Percentiles rank a stretch among this genome's conserved stretches.
Conservation (phyloP, 2,113 vertebrate genomes). For the Salminus brasiliensis region DNA sequence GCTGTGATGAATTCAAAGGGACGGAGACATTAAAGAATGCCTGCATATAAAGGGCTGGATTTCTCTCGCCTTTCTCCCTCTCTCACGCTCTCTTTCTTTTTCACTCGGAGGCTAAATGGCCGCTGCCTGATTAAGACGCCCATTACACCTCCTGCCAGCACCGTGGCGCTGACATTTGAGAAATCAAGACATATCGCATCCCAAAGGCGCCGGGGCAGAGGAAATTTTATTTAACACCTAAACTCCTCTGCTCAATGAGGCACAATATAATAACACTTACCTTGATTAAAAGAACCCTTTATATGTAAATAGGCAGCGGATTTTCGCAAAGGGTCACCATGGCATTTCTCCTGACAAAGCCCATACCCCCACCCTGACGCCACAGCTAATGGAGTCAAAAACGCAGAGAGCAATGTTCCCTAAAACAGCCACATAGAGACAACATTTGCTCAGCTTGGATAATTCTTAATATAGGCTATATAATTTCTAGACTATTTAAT, state of each 20-base stretch:
- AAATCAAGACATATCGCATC: slow-evolving; percentile 96
- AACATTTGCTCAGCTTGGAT: slow-evolving; percentile 99
- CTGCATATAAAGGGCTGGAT: slow-evolving; percentile 88
- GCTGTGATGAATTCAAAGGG: slow-evolving; percentile 92
- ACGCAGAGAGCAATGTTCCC: slow-evolving; percentile 97
- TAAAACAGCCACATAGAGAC: slow-evolving; percentile 99
- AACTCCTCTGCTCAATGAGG: slow-evolving; percentile 98
- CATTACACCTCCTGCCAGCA: slow-evolving; percentile 91
- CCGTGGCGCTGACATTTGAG: slow-evolving; percentile 98
- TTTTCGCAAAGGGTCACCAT: slow-evolving; percentile 89
- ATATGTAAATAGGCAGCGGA: slow-evolving; percentile 98
- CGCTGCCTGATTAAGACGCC: slow-evolving; percentile 93
- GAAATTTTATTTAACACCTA: slow-evolving; percentile 95
- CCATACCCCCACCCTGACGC: slow-evolving; percentile 84
- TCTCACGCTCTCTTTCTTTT: slow-evolving; percentile 33
- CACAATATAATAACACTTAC: slow-evolving; percentile 99
- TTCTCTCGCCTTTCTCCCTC: slow-evolving; percentile 74
- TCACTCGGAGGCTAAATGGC: slow-evolving; percentile 87
- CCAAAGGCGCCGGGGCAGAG: slow-evolving; percentile 90
- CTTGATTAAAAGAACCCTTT: slow-evolving; percentile 99
- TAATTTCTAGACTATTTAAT: slow-evolving; percentile 99
- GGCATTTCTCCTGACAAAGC: slow-evolving; percentile 85
- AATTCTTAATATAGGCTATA: slow-evolving; percentile 99
- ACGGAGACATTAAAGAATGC: slow-evolving; percentile 90
- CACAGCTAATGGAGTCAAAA: slow-evolving; percentile 90